Conservation (phyloP, 2,797 vertebrate genomes). For the Carduelis carduelis region DNA sequence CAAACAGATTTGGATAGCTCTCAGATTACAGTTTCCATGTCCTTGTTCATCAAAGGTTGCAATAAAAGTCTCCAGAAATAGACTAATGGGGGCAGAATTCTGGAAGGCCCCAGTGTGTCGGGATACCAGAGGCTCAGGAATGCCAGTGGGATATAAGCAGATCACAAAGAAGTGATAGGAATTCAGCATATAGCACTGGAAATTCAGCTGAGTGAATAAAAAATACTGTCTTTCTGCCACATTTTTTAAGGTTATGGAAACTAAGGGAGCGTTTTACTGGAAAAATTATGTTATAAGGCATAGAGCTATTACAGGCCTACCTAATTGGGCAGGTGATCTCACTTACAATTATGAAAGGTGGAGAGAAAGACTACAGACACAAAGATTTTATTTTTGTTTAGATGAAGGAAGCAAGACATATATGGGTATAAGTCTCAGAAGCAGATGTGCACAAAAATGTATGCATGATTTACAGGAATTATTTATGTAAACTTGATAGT, state of each 20-base stretch:
- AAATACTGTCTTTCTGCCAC: neutral
- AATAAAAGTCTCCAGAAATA: constrained; percentile 17
- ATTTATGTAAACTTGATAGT: neutral
- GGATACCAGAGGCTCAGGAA: neutral
- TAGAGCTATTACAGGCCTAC: neutral
- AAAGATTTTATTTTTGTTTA: neutral
- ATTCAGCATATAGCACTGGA: neutral
- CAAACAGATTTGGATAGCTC: neutral
- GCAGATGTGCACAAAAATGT: neutral
- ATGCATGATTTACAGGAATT: constrained; percentile 3
- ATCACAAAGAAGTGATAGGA: neutral
- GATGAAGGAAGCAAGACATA: neutral
- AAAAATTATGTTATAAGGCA: neutral
- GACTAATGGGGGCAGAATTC: neutral
- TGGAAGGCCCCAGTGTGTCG: neutral
- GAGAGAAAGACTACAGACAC: neutral
- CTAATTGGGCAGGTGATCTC: neutral
- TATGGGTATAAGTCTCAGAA: neutral
- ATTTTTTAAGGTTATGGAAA: neutral
- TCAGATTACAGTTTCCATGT: constrained; percentile 21
- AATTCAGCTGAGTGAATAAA: neutral
- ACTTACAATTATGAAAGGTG: neutral
- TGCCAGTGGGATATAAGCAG: neutral
- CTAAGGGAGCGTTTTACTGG: neutral
- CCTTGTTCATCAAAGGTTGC: neutral